These are phyloP conservation scores for Mionectes olivaceus DNA, from an alignment of 2,797 vertebrate species.

Conservation along the genomic window DNA sequence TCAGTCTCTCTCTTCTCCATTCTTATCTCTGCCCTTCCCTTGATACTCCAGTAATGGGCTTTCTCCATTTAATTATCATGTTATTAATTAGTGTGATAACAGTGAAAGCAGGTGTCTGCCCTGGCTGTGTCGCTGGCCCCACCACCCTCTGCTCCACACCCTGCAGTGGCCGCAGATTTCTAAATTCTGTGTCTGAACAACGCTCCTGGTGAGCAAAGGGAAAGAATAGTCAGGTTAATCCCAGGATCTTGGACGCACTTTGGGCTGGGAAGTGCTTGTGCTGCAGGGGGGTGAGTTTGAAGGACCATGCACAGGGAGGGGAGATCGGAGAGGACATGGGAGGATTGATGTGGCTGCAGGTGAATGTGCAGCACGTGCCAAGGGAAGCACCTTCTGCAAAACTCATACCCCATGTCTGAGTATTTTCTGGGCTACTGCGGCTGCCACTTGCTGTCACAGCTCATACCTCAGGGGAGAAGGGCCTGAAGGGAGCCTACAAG, in stretches of 20 bases:
- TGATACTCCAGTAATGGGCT: neutral
- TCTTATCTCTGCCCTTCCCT: neutral
- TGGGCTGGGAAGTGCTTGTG: neutral
- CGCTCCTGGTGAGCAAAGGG: neutral
- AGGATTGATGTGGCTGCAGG: neutral
- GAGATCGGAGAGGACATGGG: neutral
- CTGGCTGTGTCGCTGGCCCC: neutral
- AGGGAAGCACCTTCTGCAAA: neutral
- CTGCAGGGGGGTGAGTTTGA: neutral
- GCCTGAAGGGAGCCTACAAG: neutral
- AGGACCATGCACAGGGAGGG: neutral
- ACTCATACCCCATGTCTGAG: rapidly evolving
- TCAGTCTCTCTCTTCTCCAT: neutral
- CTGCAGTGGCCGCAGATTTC: neutral
- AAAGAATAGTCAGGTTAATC: neutral
- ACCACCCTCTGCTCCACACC: neutral
- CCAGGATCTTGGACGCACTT: neutral
- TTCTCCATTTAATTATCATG: neutral
- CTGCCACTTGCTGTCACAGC: neutral
- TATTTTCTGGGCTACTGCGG: neutral
- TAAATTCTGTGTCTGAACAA: neutral
- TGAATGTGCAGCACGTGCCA: neutral
- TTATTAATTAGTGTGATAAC: neutral
- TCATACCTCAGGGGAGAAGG: neutral
- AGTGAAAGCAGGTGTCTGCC: neutral